These are phyloP conservation scores for Lordiphosa collinella DNA, from an alignment of 1,140 invertebrate species.

Conservation along the genomic window DNA sequence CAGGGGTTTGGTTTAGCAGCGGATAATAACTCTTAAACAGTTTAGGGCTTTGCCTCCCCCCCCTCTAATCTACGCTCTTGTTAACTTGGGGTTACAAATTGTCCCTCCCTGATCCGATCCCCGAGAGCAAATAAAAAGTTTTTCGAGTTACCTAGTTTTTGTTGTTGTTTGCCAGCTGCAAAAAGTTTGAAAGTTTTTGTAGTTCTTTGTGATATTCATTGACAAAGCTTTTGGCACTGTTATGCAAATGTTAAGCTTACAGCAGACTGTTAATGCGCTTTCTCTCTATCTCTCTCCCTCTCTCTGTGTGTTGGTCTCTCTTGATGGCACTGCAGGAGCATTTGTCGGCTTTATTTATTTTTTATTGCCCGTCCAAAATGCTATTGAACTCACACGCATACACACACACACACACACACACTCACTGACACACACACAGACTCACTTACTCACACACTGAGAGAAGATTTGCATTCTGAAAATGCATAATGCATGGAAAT, in stretches of 20 bases:
- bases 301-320: constrained; percentile 4
- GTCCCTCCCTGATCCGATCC: too few species aligned
- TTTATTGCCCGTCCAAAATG: constrained; percentile 69
- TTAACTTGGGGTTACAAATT: too few species aligned
- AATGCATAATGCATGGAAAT: background rate
- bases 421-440: too few species aligned
- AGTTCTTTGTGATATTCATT: background rate
- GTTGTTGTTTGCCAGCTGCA: too few species aligned
- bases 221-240: constrained; percentile 9
- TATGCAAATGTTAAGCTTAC: background rate
- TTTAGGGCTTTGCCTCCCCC: too few species aligned
- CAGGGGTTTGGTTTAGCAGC: too few species aligned
- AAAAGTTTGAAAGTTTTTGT: background rate
- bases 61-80: too few species aligned
- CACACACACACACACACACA: background rate
- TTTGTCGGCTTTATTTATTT: constrained; percentile 65
- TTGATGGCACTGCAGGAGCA: constrained; percentile 33
- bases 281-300: constrained; percentile 3
- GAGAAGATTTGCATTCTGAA: background rate
- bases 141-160: too few species aligned
- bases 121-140: too few species aligned
- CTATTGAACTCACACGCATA: constrained; percentile 65
- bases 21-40: too few species aligned
- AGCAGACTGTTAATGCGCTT: constrained; percentile 14
- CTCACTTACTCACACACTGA: background rate